A percentile compares a stretch with the other conserved stretches of the same genome.
Conservation (phyloP, 2,797 vertebrate species). For the Arremon brunneinucha region DNA sequence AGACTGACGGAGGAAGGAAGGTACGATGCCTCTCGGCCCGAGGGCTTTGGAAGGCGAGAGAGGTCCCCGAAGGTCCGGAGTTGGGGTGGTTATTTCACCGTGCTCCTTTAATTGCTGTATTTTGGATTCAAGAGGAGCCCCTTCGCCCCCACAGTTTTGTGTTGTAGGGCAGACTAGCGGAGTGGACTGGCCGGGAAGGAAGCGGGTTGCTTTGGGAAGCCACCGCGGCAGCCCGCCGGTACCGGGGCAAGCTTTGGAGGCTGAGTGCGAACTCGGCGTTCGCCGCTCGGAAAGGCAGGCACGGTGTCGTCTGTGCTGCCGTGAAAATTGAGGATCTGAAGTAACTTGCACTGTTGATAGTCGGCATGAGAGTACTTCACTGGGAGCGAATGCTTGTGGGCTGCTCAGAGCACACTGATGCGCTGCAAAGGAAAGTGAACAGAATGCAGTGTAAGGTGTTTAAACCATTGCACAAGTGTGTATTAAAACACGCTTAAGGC, state of each 20-base stretch:
- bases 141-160: not conserved
- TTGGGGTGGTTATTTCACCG: not conserved
- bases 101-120: not conserved
- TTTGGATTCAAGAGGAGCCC: not conserved
- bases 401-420: not conserved
- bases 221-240: not conserved
- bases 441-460: not conserved
- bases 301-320: accelerated
- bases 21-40: not conserved
- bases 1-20: not conserved
- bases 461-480: not conserved
- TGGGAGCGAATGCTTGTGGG: not conserved
- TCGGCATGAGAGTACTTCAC: accelerated
- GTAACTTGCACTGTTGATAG: not conserved
- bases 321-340: not conserved
- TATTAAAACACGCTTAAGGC: not conserved
- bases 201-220: not conserved
- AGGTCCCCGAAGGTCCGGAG: not conserved
- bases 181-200: accelerated
- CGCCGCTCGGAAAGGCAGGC: accelerated
- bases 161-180: not conserved
- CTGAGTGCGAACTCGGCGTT: not conserved
- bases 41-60: not conserved
- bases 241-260: accelerated
- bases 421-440: not conserved